Evolutionary conservation across 2,113 vertebrate species (phyloP).

Genomic region (Nothobranchius furzeri): DNA sequence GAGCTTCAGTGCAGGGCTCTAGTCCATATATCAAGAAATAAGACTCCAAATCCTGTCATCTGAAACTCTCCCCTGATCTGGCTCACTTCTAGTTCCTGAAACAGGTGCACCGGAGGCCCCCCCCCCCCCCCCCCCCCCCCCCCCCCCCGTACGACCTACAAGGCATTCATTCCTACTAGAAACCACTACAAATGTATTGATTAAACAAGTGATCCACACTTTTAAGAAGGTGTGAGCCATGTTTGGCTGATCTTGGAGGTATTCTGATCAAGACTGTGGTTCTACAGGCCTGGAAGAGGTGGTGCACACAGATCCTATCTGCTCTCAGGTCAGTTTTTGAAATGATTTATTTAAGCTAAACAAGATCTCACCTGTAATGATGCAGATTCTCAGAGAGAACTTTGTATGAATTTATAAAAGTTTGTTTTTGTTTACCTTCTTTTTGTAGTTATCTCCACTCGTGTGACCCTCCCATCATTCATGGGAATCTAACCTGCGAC

Average conservation of each 20-base stretch:
- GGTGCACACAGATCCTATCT: slow-evolving; percentile 98
- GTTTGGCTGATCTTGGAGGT: not conserved
- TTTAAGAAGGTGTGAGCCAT: not conserved
- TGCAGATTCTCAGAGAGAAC: not conserved
- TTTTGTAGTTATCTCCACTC: slow-evolving; percentile 68
- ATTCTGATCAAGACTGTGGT: slow-evolving; percentile 44
- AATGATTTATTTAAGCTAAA: not conserved
- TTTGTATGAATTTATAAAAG: slow-evolving; percentile 9
- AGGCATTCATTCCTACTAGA: too few relatives aligned
- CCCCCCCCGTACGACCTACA: too few relatives aligned
- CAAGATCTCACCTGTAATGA: not conserved
- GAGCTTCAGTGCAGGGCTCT: too few relatives aligned
- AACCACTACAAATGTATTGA: too few relatives aligned
- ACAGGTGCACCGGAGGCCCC: too few relatives aligned
- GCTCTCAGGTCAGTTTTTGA: slow-evolving; percentile 87
- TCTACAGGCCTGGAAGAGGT: slow-evolving; percentile 94
- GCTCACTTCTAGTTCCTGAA: too few relatives aligned
- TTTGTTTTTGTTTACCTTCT: not conserved
- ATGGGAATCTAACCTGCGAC: slow-evolving; percentile 92
- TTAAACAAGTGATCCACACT: too few relatives aligned
- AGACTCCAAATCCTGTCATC: too few relatives aligned
- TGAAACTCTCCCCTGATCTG: too few relatives aligned
- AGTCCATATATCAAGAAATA: too few relatives aligned
- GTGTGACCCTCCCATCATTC: slow-evolving; percentile 81
- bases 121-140: too few relatives aligned